Base-by-base conservation (phyloP, 2,888 invertebrate species). In the Rhodophaea formosa region DNA sequence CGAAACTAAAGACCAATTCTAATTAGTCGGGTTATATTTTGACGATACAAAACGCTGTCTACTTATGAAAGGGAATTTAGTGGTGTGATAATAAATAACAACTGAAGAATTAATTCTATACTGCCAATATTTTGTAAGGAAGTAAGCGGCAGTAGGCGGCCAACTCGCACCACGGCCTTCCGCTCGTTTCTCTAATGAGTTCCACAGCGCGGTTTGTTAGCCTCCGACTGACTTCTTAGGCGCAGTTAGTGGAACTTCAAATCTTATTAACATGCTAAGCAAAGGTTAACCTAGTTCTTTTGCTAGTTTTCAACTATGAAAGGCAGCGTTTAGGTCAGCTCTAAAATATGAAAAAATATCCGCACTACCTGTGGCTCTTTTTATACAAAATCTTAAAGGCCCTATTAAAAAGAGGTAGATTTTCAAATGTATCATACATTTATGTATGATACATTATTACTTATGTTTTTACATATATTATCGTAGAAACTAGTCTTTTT, bases 161-260 rank as follows among this genome's bases (percentile, higher is more conserved):
- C 66, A 60, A 53, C 62, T 62, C 63, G 63, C 67, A 59, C 59
- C 16, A 42, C 56, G 57, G 59, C 58, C 64, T 66, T 66, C 65
- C 62, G 65, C 64, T 67, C 59, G 64, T 62, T 64, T 53, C 61
- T 54, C 62, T 69, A 68, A 69, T 70, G 70, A 68, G 60, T 66
- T 66, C 58, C 52, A 62, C 64, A 23, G 55, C 47, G 43, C 49
- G 57, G 42, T 16, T 39, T 44, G 55, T 53, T 35, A 53, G 56
- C 46, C n/a, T 47, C 53, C 52, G 29, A 46, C 57, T 55, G 46
- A 55, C 61, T 32, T 32, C 54, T 54, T 54, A 54, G 29, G 43
- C 53, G 15, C 30, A 54, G 45, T 44, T 53, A 54, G 43, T 43
- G 12, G 32, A 44, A 51, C 51, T 51, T 35, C 12, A 35, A 51